Evolutionary conservation across 2,888 invertebrate species (phyloP).

Genomic region (Opisthograptis luteolata): DNA sequence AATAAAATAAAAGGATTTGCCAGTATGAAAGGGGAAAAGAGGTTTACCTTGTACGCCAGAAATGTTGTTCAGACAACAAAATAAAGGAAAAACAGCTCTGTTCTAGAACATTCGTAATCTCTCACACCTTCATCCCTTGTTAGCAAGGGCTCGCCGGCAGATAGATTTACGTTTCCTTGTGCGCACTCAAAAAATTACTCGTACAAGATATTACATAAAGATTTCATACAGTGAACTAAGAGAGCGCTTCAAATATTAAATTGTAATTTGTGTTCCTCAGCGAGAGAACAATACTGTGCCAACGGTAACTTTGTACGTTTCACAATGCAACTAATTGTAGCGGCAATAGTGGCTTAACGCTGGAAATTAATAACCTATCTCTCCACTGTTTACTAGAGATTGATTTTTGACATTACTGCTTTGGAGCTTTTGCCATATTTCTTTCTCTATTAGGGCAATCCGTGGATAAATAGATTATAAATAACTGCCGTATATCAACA

Average conservation of each 20-base stretch:
- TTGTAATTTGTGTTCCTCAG: conserved; percentile 46
- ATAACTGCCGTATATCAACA: too few relatives aligned
- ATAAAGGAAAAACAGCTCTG: conserved; percentile 3
- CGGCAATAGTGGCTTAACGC: background rate
- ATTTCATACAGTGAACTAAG: conserved; percentile 36
- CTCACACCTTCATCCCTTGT: conserved; percentile 8
- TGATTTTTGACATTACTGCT: too few relatives aligned
- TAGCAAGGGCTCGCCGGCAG: conserved; percentile 1
- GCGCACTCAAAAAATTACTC: conserved; percentile 26
- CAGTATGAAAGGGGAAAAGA: too few relatives aligned
- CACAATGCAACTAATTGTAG: conserved; percentile 11
- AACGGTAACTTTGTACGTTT: conserved; percentile 21
- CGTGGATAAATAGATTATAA: too few relatives aligned
- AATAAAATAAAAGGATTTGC: background rate
- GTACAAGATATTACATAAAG: conserved; percentile 39
- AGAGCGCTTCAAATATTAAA: conserved; percentile 50
- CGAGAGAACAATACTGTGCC: conserved; percentile 26
- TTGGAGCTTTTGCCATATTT: too few relatives aligned
- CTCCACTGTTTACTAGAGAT: too few relatives aligned
- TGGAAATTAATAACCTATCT: too few relatives aligned
- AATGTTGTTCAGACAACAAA: background rate
- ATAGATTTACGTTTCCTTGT: conserved; percentile 23
- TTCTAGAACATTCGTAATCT: conserved; percentile 2
- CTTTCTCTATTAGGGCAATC: too few relatives aligned
- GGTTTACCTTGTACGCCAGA: too few relatives aligned